Evolutionary conservation across 2,797 vertebrate genomes (phyloP).

Genomic region (Halcyon smyrnensis): DNA sequence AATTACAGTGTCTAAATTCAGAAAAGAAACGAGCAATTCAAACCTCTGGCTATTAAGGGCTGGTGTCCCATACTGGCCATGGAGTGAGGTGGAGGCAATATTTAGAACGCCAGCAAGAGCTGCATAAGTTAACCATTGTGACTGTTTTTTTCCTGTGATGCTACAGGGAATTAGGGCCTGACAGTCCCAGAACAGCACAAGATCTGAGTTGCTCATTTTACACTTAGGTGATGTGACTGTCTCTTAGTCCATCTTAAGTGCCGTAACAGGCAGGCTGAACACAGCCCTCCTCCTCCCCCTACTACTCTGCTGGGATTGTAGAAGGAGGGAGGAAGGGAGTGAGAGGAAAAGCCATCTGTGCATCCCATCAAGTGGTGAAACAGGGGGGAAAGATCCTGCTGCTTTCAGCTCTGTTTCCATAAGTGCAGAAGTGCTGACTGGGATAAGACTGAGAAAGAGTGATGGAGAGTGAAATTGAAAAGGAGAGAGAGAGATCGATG

Average conservation of each 20-base stretch:
- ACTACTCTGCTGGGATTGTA: not conserved
- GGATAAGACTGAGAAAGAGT: not conserved
- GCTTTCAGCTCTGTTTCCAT: constrained; percentile 36
- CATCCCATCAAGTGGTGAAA: constrained; percentile 2
- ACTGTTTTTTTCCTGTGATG: not conserved
- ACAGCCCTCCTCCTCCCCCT: not conserved
- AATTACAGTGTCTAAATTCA: constrained; percentile 39
- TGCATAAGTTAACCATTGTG: not conserved
- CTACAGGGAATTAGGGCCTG: not conserved
- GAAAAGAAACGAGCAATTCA: constrained; percentile 40
- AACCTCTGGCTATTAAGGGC: not conserved
- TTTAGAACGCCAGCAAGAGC: constrained; percentile 1
- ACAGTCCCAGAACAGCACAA: not conserved
- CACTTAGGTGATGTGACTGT: not conserved
- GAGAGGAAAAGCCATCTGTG: constrained; percentile 43
- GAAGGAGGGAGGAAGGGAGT: not conserved
- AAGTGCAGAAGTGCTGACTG: constrained; percentile 8
- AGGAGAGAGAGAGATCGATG: not conserved
- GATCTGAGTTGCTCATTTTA: not conserved
- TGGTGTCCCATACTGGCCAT: not conserved
- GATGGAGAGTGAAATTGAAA: constrained; percentile 37
- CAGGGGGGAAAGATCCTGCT: constrained; percentile 11
- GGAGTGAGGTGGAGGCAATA: not conserved
- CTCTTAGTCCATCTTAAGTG: not conserved
- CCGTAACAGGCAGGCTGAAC: not conserved